A percentile compares a stretch with the other conserved stretches of the same genome.
Conservation (phyloP, 1,140 invertebrate genomes). For the Papilio polytes region DNA sequence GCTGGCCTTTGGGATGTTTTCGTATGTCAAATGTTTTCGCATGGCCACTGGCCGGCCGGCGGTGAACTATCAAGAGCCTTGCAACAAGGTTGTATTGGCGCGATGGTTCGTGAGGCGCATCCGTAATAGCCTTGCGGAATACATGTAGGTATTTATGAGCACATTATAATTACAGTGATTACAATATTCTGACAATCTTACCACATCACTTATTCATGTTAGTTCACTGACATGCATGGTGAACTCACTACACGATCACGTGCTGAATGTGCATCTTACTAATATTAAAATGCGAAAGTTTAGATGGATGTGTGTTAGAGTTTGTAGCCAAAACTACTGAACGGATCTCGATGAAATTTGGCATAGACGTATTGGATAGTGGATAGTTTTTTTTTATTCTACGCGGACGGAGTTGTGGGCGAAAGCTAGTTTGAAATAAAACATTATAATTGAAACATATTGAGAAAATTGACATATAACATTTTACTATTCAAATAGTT, state of each 20-base stretch:
- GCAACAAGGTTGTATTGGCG: conserved; percentile 69
- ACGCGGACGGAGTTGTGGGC: no score
- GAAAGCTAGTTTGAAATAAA: background rate
- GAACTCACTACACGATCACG: background rate
- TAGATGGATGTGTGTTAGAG: no score
- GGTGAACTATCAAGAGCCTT: conserved; percentile 66
- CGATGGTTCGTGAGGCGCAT: conserved; percentile 64
- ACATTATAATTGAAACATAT: background rate
- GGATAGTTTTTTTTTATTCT: no score
- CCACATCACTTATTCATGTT: conserved; percentile 32
- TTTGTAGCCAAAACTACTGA: no score
- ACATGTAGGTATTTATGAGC: conserved; percentile 42
- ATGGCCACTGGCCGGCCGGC: conserved; percentile 49
- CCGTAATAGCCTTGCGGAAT: conserved; percentile 67
- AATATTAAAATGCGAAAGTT: no score
- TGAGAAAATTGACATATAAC: background rate
- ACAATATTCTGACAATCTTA: conserved; percentile 36
- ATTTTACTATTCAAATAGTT: background rate
- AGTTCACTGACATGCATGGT: conserved; percentile 31
- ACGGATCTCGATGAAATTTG: no score
- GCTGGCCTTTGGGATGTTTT: conserved; percentile 44
- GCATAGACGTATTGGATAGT: no score
- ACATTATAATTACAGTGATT: conserved; percentile 43
- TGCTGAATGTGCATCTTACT: conserved; percentile 9
- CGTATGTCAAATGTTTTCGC: conserved; percentile 57